Evolutionary conservation across 2,797 vertebrate genomes (phyloP).

Genomic region (Trachops cirrhosus): DNA sequence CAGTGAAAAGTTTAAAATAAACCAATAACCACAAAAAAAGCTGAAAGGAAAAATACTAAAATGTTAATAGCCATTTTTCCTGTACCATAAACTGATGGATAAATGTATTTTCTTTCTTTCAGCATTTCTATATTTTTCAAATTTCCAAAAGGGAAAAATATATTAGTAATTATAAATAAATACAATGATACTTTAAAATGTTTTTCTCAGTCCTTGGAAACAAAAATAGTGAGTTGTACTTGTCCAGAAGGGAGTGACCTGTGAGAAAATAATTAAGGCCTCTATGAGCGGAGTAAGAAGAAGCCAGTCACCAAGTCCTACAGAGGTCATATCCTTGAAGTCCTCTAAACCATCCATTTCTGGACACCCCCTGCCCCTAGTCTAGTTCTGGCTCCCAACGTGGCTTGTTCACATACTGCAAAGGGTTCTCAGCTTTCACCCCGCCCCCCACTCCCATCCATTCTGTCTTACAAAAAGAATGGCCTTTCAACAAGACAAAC

Average conservation of each 20-base stretch:
- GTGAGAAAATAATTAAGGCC: neutral
- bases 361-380: neutral
- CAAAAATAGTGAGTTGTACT: neutral
- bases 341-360: neutral
- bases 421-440: neutral
- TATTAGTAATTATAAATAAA: neutral
- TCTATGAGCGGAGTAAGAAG: neutral
- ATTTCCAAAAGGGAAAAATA: neutral
- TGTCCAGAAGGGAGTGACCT: neutral
- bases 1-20: slow-evolving; percentile 22
- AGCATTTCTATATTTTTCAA: neutral
- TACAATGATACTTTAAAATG: neutral
- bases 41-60: neutral
- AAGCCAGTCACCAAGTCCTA: neutral
- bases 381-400: fast-evolving
- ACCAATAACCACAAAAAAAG: neutral
- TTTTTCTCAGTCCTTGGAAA: neutral
- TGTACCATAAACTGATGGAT: neutral
- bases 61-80: neutral
- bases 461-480: neutral
- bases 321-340: neutral
- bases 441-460: neutral
- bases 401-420: neutral
- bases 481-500: neutral
- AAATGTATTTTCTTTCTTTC: slow-evolving; percentile 12